Base-by-base conservation (phyloP, 1,140 invertebrate species). In the Chionoecetes opilio region DNA sequence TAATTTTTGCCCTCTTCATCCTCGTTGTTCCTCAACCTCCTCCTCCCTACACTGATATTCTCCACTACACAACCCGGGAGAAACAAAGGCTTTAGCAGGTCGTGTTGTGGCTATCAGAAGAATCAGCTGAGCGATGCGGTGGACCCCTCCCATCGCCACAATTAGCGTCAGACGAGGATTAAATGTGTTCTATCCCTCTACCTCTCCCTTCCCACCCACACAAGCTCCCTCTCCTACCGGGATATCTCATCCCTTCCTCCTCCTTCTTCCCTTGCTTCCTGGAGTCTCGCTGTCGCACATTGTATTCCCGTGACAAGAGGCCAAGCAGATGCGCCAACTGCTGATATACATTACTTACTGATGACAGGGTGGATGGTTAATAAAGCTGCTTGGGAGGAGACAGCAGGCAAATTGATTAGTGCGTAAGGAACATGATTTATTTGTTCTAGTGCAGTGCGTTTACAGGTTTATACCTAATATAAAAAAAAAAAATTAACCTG, bases 151-250 rank as follows among this genome's bases (percentile, higher is more conserved):
- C 88, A 90, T 53, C 88, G 26, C 35, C 38, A 53, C 35, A 53
- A 90, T 90, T 90, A 90, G 29, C 41, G 88, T 90, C 88, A 53
- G 88, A 31, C 26, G 88, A 41, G 32, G 88, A n/a, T 90, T 90
- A 90, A 90, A 53, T 90, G 88, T 53, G 46, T 53, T 53, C 46
- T 53, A 14, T 53, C 46, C 46, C 46, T 53, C 21, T 17, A 14
- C 0, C 46, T 17, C 46, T 53, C 46, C 46, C 46, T 53, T 53
- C 46, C 46, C 46, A 14, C 46, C 46, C 46, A 14, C 46, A 53
- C 46, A 9, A 14, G 14, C 38, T 3, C 38, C 38, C 38, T 29
- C 87, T 31, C n/a, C 38, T 31, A 14, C 38, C 29, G n/a, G 37
- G 53, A 41, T 90, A 90, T 41, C 32, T 90, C 88, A 90, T 53